These are phyloP conservation scores for Petaurus breviceps DNA, from an alignment of 2,113 vertebrate genomes.

Conservation along the genomic window DNA sequence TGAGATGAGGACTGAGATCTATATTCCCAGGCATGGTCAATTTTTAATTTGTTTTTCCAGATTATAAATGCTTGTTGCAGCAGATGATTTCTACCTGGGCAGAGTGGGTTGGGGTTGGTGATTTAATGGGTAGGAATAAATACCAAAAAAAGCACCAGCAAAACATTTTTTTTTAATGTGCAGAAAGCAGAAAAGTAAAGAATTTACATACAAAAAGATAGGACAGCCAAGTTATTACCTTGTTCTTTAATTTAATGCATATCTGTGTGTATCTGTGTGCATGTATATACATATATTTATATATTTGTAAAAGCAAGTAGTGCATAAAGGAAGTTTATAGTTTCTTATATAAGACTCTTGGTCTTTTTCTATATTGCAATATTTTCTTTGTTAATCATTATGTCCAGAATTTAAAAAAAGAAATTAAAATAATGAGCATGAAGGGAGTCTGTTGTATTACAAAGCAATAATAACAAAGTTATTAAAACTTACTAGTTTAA, in stretches of 20 bases:
- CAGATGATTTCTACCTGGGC: not conserved
- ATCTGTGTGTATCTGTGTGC: no score
- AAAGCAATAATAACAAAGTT: not conserved
- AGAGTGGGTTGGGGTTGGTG: not conserved
- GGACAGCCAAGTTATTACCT: not conserved
- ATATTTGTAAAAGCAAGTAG: not conserved
- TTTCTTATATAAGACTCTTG: not conserved
- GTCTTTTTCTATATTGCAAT: not conserved
- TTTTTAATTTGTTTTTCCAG: not conserved
- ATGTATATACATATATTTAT: not conserved
- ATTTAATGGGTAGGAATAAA: not conserved
- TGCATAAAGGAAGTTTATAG: not conserved
- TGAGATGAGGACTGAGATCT: not conserved
- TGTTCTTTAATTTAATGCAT: not conserved
- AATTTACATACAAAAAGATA: not conserved
- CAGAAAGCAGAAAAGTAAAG: not conserved
- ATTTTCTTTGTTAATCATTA: not conserved
- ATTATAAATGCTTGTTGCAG: not conserved
- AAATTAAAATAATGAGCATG: not conserved
- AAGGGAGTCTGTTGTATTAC: not conserved
- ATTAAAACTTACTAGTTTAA: not conserved
- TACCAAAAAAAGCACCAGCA: not conserved
- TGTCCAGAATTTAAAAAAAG: not conserved
- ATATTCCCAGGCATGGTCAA: not conserved
- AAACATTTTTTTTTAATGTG: not conserved